Evolutionary conservation across 2,797 vertebrate species (phyloP).

Genomic region (Acomys russatus): DNA sequence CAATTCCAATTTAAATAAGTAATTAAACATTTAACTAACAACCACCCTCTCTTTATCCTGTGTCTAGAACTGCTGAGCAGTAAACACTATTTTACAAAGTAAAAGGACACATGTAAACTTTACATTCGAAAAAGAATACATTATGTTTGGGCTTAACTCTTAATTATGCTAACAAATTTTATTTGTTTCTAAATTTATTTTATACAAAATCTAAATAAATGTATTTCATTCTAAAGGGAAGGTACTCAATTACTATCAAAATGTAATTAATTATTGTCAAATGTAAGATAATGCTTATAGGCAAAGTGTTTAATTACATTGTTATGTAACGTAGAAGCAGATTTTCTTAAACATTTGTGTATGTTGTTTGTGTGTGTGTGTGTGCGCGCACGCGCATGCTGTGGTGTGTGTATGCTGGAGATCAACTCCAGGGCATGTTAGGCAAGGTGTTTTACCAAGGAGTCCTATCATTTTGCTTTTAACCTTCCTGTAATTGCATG

Average conservation of each 20-base stretch:
- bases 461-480: background rate
- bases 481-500: background rate
- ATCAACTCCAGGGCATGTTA: background rate
- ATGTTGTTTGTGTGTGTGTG: too few relatives aligned
- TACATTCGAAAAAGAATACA: slow-evolving; percentile 49
- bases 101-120: slow-evolving; percentile 38
- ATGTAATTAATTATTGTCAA: slow-evolving; percentile 54
- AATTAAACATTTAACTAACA: background rate
- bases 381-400: too few relatives aligned
- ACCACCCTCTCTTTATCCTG: background rate
- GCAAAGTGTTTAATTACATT: slow-evolving; percentile 51
- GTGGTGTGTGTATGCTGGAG: background rate
- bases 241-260: slow-evolving; percentile 49
- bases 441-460: background rate
- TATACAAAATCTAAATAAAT: slow-evolving; percentile 24
- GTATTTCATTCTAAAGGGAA: slow-evolving; percentile 50
- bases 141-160: slow-evolving; percentile 18
- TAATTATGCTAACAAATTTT: too few relatives aligned
- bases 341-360: background rate
- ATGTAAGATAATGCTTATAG: slow-evolving; percentile 47
- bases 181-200: slow-evolving; percentile 51
- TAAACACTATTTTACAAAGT: background rate
- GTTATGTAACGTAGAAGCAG: background rate
- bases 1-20: slow-evolving; percentile 1
- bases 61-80: slow-evolving; percentile 10